These are phyloP conservation scores for Forpus xanthops DNA, from an alignment of 2,797 vertebrate genomes.

Conservation along the genomic window DNA sequence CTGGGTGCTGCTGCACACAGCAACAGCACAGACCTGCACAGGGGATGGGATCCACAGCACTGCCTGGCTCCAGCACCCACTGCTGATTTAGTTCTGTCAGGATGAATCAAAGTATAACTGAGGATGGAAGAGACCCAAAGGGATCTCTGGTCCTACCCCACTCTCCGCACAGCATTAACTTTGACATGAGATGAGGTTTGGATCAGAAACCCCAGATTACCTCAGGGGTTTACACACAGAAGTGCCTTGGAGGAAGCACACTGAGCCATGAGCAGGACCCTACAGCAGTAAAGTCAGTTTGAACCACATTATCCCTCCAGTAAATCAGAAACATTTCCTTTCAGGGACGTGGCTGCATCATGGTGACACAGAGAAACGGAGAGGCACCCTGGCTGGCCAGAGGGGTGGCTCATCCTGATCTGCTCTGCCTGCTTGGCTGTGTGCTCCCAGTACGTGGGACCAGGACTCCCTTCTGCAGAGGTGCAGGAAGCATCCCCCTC, in stretches of 20 bases:
- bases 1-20: neutral
- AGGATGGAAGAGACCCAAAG: neutral
- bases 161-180: neutral
- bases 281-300: neutral
- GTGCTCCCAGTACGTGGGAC: neutral
- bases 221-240: neutral
- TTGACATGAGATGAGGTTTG: neutral
- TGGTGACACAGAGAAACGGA: neutral
- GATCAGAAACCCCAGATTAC: neutral
- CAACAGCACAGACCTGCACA: neutral
- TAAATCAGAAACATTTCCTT: neutral
- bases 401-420: neutral
- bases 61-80: neutral
- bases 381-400: neutral
- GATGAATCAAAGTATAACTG: neutral
- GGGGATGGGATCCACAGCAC: fast-evolving
- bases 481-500: neutral
- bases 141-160: neutral
- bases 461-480: neutral
- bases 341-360: neutral
- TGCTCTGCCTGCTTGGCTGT: neutral
- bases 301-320: neutral
- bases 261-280: neutral
- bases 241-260: neutral
- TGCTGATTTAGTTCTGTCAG: neutral